Evolutionary conservation across 2,888 invertebrate species (phyloP).

Genomic region (Eurytoma californica): DNA sequence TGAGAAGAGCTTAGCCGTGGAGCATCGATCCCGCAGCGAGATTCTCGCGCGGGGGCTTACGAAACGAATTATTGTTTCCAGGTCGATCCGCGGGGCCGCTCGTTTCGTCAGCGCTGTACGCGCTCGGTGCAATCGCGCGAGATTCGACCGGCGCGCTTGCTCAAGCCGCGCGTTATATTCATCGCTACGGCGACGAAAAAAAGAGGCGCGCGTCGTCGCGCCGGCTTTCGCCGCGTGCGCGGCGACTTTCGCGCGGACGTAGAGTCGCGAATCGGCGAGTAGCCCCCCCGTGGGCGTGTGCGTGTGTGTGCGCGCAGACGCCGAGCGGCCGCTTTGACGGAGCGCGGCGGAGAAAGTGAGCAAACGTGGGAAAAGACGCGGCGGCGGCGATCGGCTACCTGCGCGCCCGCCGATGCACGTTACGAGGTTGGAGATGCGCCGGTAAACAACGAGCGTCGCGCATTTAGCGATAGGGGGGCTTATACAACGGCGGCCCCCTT

Average conservation of each 20-base stretch:
- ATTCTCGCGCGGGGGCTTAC: slow-evolving; percentile 6
- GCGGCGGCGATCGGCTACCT: background rate
- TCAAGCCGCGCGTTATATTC: background rate
- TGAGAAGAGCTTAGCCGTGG: too few species aligned
- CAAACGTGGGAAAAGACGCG: slow-evolving; percentile 36
- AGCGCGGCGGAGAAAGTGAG: slow-evolving; percentile 39
- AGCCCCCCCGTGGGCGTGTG: background rate
- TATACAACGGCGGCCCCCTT: too few species aligned
- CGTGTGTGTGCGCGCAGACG: background rate
- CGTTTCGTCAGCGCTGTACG: slow-evolving; percentile 13
- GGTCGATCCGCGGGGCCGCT: slow-evolving; percentile 2
- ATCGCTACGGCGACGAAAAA: background rate
- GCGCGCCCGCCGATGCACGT: background rate
- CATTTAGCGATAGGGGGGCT: too few species aligned
- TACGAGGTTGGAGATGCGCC: background rate
- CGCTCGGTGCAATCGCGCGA: background rate
- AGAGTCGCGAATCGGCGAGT: slow-evolving; percentile 15
- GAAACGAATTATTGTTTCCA: slow-evolving; percentile 15
- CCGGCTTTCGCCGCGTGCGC: background rate
- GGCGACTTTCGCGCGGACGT: background rate
- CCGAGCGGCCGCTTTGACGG: background rate
- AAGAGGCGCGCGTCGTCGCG: background rate
- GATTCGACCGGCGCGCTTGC: background rate
- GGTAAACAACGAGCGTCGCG: too few species aligned
- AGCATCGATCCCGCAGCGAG: background rate